phyloP scores from a whole-genome alignment of 2,113 vertebrate genomes.

The Ploceus nigricollis region DNA sequence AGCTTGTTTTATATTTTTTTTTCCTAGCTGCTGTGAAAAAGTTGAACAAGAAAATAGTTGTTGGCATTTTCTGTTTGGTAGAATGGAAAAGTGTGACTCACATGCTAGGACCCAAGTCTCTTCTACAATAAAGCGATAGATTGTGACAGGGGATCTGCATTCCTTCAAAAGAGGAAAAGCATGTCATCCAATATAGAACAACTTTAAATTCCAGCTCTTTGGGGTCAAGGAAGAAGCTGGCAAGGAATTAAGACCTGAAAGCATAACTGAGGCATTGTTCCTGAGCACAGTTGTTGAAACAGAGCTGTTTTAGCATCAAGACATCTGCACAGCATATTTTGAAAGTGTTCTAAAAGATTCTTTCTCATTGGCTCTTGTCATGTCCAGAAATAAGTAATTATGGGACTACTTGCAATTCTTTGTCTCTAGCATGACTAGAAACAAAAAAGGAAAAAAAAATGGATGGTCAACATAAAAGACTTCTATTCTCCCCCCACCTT shows the following conservation, averaged over 20 bases:
- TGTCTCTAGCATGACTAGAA: neutral
- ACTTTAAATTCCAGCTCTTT: neutral
- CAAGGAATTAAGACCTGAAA: neutral
- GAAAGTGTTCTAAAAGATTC: neutral
- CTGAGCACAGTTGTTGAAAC: neutral
- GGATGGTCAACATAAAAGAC: neutral
- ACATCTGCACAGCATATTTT: neutral
- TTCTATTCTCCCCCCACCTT: neutral
- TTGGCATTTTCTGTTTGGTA: neutral
- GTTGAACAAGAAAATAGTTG: neutral
- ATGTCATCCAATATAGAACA: neutral
- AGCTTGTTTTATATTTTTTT: neutral
- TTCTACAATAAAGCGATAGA: neutral
- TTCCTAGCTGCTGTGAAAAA: neutral
- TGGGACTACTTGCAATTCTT: neutral
- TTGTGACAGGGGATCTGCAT: neutral
- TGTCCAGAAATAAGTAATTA: neutral
- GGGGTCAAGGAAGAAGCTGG: neutral
- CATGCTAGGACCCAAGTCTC: neutral
- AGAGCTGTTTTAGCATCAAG: neutral
- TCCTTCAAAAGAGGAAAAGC: neutral
- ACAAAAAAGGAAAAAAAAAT: neutral
- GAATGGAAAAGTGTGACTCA: neutral
- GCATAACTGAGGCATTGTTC: neutral
- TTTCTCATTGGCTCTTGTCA: neutral